Conservation (phyloP, 2,797 vertebrate species). For the Muscicapa striata region DNA sequence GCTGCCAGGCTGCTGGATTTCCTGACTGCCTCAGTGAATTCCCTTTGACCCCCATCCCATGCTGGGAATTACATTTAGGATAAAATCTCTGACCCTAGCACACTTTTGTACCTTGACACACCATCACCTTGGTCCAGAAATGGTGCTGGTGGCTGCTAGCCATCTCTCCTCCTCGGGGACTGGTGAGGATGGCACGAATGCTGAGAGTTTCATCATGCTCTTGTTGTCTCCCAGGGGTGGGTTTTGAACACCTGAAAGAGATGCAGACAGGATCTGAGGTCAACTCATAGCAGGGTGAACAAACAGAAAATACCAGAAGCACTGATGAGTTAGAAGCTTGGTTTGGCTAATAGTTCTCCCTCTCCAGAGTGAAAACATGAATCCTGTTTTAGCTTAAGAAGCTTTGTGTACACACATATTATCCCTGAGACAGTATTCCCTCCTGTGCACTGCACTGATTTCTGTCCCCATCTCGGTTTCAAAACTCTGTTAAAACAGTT, state of each 20-base stretch:
- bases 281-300: not conserved
- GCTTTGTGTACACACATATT: accelerated
- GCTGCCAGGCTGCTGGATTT: not conserved
- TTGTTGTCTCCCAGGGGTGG: not conserved
- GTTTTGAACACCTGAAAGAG: not conserved
- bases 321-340: not conserved
- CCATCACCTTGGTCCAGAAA: not conserved
- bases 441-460: not conserved
- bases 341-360: not conserved
- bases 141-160: not conserved
- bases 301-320: not conserved
- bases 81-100: not conserved
- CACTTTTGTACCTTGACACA: not conserved
- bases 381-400: not conserved
- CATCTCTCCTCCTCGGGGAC: not conserved
- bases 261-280: not conserved
- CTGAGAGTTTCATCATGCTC: not conserved
- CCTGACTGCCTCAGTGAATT: not conserved
- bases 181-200: not conserved
- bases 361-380: not conserved
- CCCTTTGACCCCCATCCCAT: not conserved
- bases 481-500: not conserved
- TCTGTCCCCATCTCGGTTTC: not conserved
- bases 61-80: not conserved
- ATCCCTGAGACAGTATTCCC: not conserved